Evolutionary conservation across 2,113 vertebrate genomes (phyloP).

Genomic region (Empidonax traillii): DNA sequence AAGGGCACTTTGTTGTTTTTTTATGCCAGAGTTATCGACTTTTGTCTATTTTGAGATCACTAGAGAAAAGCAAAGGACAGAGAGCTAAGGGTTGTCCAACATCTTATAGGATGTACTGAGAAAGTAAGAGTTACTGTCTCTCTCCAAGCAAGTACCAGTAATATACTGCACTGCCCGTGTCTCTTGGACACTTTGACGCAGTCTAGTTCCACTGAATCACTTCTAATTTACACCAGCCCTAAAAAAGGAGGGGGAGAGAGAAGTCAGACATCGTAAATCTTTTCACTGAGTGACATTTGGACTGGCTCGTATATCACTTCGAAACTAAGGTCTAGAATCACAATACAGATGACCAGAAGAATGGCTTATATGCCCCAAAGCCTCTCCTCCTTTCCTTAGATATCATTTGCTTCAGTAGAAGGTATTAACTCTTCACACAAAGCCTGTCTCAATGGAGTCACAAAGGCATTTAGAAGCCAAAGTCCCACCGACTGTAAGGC

Average conservation of each 20-base stretch:
- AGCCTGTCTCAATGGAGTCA: background rate
- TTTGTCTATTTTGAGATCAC: background rate
- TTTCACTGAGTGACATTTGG: slow-evolving; percentile 18
- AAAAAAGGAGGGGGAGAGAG: background rate
- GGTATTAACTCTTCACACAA: background rate
- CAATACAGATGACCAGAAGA: background rate
- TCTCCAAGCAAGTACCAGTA: background rate
- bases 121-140: background rate
- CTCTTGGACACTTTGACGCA: background rate
- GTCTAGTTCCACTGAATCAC: background rate
- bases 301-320: background rate
- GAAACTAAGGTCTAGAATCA: background rate
- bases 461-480: background rate
- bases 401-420: background rate
- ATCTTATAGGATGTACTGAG: background rate
- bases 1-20: background rate
- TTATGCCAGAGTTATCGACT: background rate
- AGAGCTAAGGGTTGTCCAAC: background rate
- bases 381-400: background rate
- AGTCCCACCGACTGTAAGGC: background rate
- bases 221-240: slow-evolving; percentile 33
- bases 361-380: slow-evolving; percentile 10
- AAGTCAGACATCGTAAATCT: background rate
- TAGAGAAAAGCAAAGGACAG: background rate
- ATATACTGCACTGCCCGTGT: background rate